Base-by-base conservation (phyloP, 2,888 invertebrate species). In the Emesis furor region DNA sequence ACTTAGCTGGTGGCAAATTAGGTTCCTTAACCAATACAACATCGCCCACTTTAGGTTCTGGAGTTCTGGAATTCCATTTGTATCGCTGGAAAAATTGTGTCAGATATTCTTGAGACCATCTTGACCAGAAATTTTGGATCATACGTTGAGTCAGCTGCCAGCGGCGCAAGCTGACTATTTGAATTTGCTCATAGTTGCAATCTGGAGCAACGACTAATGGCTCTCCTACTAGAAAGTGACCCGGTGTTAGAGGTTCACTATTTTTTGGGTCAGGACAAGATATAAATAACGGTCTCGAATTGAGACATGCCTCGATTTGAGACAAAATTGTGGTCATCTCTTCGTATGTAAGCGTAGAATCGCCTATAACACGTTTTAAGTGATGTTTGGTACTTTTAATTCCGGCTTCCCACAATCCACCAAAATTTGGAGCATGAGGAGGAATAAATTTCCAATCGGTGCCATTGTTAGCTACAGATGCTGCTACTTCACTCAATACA, bases 401-500 rank as follows among this genome's bases (percentile, higher is more conserved):
- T 2, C 51, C 51, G 4, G 51, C 51, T 5, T 73, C 30, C 35
- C 35, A 74, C 12, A 62, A 17, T n/a, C 32, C 59, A 62, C 24
- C 35, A 32, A 74, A 59, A 14, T 37, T 17, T 10, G 62, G 62
- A 35, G 35, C 32, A 12, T 32, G 32, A n/a, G 62, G 51, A 17
- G 62, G 62, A 37, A 74, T 37, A 39, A 74, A 74, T 42, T 71
- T 24, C 69, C 42, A 71, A 8, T 35, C 37, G n/a, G 39, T 39
- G 24, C 24, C 24, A 24, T 24, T 24, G 24, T 24, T 24, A 24
- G 24, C 24, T 24, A 24, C 24, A 24, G 24, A 24, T 24, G 24
- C 24, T 24, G 24, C 24, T 24, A 24, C 24, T 24, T 24, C 24
- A 24, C 24, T 24, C 24, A 24, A 24, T 24, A 24, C 24, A 24